Evolutionary conservation across 1,140 invertebrate species (phyloP), one percentile per base, ranked within the genome.

Genomic region (Drosophila pandora): DNA sequence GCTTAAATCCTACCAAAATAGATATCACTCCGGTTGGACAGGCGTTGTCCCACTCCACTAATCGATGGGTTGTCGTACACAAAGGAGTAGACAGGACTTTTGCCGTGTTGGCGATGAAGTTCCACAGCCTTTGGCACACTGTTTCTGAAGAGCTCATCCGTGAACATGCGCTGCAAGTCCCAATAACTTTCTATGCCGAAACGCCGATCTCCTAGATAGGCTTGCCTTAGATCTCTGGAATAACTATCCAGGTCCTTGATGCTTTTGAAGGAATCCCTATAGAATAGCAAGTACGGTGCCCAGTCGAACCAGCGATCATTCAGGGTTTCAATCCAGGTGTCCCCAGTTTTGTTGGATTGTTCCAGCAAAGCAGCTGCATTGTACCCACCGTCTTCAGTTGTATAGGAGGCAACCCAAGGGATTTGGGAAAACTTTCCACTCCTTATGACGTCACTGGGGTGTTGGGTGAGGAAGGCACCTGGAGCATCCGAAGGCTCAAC

Each of bases 311-410:
- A 81, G 7, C 76, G 65, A 39, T 81, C 77, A n/a, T 81, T 76
- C 0, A 81, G 62, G 22, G 39, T 41, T 1, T 73, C 62, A 7
- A 81, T 60, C 39, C 49, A 28, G 5, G 54, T 59, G 2, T 63
- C 49, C 2, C 58, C 61, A 1, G 49, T 37, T 7, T 59, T 41
- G 2, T 37, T 8, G 17, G 64, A 55, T 21, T 25, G 39, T 43
- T 70, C 50, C 30, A 80, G 6, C 0, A 82, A 45, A 3, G 45
- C 87, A 50, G 93, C 92, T 22, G 91, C 92, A 34, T 93, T 93
- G 70, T 92, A 94, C 13, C 94, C 89, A 49, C 93, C 93, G 79
- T 94, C 93, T 63, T 93, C 92, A 10, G 87, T 92, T 3, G 91
- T 92, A 6, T 93, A 90, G 5, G 93, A 92, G 21, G 91, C 92